Conservation (phyloP, 2,797 vertebrate species). For the Prionace glauca region DNA sequence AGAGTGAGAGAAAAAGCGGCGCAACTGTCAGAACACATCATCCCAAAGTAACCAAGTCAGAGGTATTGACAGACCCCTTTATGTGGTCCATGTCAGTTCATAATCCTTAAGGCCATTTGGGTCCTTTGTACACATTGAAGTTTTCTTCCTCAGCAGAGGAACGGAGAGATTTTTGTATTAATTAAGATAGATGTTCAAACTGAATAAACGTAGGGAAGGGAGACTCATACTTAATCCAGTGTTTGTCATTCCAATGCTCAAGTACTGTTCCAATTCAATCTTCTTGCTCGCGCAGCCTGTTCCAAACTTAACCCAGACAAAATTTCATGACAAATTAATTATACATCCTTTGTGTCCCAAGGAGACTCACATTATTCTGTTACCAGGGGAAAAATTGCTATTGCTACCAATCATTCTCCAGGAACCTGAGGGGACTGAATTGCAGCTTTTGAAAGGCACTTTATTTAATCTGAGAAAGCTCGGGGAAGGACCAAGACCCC, state of each 20-base stretch:
- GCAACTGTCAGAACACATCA: slow-evolving; percentile 17
- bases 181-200: not conserved
- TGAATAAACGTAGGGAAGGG: no score
- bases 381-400: slow-evolving; percentile 3
- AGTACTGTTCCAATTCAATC: not conserved
- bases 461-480: not conserved
- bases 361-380: not conserved
- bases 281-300: not conserved
- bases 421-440: not conserved
- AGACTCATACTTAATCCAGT: not conserved
- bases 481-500: not conserved
- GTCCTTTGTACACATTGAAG: not conserved
- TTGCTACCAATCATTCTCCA: slow-evolving; percentile 7
- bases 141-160: not conserved
- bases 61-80: not conserved
- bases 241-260: not conserved
- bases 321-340: slow-evolving; percentile 16
- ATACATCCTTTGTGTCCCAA: not conserved
- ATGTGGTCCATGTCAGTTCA: not conserved
- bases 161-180: not conserved
- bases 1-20: not conserved
- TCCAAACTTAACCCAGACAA: not conserved
- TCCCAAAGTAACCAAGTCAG: not conserved
- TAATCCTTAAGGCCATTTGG: not conserved
- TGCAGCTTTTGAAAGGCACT: slow-evolving; percentile 17